Percentiles rank a stretch among this genome's conserved stretches.
These are phyloP conservation scores for Suricata suricatta DNA, from an alignment of 2,113 vertebrate genomes.

Conservation along the genomic window DNA sequence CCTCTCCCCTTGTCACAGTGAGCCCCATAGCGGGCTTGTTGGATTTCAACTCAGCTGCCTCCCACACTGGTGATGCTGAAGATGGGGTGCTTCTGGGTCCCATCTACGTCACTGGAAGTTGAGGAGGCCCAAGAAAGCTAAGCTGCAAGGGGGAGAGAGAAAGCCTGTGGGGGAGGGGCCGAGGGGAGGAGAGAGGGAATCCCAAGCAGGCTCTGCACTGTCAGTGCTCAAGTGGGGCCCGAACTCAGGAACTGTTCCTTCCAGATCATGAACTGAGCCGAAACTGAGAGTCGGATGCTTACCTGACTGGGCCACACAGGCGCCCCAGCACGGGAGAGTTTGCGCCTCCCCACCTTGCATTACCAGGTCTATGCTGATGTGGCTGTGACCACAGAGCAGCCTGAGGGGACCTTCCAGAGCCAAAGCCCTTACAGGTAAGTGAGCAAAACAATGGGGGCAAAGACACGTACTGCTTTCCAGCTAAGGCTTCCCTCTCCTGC, in stretches of 20 bases:
- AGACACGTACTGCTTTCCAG: rapidly evolving
- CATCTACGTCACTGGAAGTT: neutral
- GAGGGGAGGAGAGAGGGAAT: too few species aligned
- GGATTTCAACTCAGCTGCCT: neutral
- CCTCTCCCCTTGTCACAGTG: neutral
- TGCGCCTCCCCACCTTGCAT: rapidly evolving
- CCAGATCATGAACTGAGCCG: too few species aligned
- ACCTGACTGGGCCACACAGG: too few species aligned
- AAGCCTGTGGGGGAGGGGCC: too few species aligned
- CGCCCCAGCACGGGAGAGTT: too few species aligned
- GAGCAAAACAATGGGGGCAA: neutral
- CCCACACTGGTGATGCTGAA: neutral
- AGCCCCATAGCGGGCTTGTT: too few species aligned
- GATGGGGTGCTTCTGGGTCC: neutral
- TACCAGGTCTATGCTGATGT: rapidly evolving
- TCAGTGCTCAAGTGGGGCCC: too few species aligned
- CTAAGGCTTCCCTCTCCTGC: neutral
- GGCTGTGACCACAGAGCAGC: neutral
- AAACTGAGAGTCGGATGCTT: too few species aligned
- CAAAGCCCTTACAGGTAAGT: neutral
- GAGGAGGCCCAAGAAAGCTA: neutral
- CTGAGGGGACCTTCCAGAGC: neutral
- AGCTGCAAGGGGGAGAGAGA: too few species aligned
- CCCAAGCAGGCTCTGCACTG: too few species aligned
- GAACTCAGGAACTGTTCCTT: too few species aligned